These are phyloP conservation scores for Megathymus violae DNA, from an alignment of 1,140 invertebrate genomes.

Conservation along the genomic window DNA sequence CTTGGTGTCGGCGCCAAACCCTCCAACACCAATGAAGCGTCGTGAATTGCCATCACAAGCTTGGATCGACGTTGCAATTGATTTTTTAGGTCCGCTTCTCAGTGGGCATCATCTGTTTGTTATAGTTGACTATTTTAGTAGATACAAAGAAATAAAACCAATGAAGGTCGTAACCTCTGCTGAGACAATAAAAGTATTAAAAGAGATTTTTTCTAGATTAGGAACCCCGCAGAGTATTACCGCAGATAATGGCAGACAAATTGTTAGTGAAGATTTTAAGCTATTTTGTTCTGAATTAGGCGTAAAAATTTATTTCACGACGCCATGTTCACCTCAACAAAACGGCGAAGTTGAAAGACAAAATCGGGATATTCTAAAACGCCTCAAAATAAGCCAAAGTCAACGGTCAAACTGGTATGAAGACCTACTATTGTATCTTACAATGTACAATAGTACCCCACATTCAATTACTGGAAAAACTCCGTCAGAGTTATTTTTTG, in stretches of 20 bases:
- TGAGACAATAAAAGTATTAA: constrained; percentile 44
- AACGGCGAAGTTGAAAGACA: constrained; percentile 65
- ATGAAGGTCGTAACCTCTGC: constrained; percentile 34
- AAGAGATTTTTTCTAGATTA: constrained; percentile 42
- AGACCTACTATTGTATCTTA: too few relatives aligned
- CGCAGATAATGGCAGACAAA: constrained; percentile 51
- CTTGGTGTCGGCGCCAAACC: constrained; percentile 43
- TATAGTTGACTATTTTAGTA: constrained; percentile 45
- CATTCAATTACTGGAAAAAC: too few relatives aligned
- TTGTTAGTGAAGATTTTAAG: constrained; percentile 35
- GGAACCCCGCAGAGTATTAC: constrained; percentile 39
- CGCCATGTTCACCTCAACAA: constrained; percentile 47
- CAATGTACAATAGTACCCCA: too few relatives aligned
- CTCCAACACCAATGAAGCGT: constrained; percentile 47
- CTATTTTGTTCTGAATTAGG: constrained; percentile 40
- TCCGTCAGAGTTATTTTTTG: constrained; percentile 36
- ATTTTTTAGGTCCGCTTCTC: constrained; percentile 51
- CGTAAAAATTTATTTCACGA: constrained; percentile 46
- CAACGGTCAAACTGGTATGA: too few relatives aligned
- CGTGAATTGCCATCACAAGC: constrained; percentile 43
- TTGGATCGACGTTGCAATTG: constrained; percentile 50
- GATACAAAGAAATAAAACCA: constrained; percentile 46
- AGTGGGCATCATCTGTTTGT: too few relatives aligned
- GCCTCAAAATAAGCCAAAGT: too few relatives aligned
- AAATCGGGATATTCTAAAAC: too few relatives aligned